Conservation (phyloP, 1,140 invertebrate genomes). For the Battus philenor region DNA sequence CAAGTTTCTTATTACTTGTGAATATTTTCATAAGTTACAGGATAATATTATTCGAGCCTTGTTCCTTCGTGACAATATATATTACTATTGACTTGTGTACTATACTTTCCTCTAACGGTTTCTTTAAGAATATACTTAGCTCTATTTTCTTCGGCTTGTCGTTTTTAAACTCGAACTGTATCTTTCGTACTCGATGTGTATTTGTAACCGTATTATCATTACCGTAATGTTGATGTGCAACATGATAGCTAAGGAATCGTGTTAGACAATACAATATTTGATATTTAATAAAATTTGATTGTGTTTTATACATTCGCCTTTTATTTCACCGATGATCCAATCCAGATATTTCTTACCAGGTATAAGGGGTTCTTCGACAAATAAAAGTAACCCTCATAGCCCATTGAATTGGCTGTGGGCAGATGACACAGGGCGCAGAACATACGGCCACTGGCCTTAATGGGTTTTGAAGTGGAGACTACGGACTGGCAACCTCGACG, state of each 20-base stretch:
- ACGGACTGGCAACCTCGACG: too few species aligned
- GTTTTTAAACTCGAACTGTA: slow-evolving; percentile 40
- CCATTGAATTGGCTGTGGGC: too few species aligned
- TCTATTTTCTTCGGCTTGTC: slow-evolving; percentile 35
- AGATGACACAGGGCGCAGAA: too few species aligned
- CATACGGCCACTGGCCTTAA: too few species aligned
- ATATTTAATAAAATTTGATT: slow-evolving; percentile 76
- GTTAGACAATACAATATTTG: slow-evolving; percentile 76
- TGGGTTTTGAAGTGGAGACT: too few species aligned
- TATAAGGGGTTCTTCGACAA: slow-evolving; percentile 9
- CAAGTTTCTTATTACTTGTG: slow-evolving; percentile 12
- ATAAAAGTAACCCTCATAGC: too few species aligned
- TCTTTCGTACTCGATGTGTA: slow-evolving; percentile 44
- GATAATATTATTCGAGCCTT: slow-evolving; percentile 43
- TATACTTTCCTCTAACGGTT: slow-evolving; percentile 17
- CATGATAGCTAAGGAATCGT: slow-evolving; percentile 74
- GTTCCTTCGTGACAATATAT: slow-evolving; percentile 72
- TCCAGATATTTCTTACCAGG: not conserved
- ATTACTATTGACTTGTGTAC: slow-evolving; percentile 24
- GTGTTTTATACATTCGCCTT: slow-evolving; percentile 58
- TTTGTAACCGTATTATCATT: slow-evolving; percentile 60
- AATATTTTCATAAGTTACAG: slow-evolving; percentile 8
- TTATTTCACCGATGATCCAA: slow-evolving; percentile 29
- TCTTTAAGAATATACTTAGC: slow-evolving; percentile 14
- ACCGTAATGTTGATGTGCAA: slow-evolving; percentile 68